These are phyloP conservation scores for Mylabris sibirica DNA, from an alignment of 2,888 invertebrate species.

Conservation along the genomic window DNA sequence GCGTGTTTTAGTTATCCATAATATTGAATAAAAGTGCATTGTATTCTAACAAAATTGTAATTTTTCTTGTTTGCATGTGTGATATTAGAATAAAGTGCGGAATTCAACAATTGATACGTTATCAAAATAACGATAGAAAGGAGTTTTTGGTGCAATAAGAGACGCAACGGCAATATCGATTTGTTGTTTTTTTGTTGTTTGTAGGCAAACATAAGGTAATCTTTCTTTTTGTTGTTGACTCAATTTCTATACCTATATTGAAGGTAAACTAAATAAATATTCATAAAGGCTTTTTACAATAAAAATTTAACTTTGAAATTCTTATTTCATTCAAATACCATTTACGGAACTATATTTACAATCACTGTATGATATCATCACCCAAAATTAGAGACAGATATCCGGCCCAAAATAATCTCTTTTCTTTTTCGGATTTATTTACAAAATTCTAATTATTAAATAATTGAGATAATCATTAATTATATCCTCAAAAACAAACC, in stretches of 20 bases:
- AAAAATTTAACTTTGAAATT: neutral
- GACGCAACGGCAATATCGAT: slow-evolving; percentile 6
- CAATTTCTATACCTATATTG: neutral
- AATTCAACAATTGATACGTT: neutral
- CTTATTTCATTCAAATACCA: neutral
- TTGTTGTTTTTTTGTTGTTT: neutral
- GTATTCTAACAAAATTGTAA: neutral
- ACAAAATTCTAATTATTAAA: neutral
- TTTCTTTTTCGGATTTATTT: neutral
- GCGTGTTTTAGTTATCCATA: neutral
- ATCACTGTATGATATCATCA: neutral
- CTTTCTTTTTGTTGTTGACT: neutral
- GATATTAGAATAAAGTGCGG: slow-evolving; percentile 1
- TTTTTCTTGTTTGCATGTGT: neutral
- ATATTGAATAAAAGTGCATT: neutral
- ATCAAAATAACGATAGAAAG: neutral
- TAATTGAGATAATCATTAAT: neutral
- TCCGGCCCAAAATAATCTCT: neutral
- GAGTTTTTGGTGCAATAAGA: neutral
- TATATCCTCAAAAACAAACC: neutral
- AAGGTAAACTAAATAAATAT: too few species aligned
- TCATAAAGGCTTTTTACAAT: neutral
- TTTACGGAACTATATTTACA: neutral
- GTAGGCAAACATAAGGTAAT: neutral
- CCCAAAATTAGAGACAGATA: neutral